Evolutionary conservation across 2,113 vertebrate genomes (phyloP).

Genomic region (Nesoenas mayeri): DNA sequence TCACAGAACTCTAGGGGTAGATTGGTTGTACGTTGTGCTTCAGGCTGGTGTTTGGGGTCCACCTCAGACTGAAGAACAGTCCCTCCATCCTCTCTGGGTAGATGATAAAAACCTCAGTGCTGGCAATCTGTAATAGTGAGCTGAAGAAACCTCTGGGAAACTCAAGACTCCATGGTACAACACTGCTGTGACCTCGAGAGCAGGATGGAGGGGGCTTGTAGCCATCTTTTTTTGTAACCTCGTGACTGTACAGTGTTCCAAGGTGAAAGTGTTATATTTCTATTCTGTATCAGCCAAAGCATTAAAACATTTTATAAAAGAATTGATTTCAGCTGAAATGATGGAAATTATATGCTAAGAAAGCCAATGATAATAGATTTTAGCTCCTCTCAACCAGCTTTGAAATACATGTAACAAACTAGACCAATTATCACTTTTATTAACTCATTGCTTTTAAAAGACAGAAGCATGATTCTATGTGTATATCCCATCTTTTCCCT

Average conservation of each 20-base stretch:
- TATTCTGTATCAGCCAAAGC: neutral
- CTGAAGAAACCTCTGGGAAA: neutral
- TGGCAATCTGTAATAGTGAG: neutral
- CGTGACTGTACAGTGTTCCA: neutral
- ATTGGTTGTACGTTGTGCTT: neutral
- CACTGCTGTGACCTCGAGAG: neutral
- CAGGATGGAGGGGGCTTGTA: neutral
- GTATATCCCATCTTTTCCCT: neutral
- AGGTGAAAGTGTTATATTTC: neutral
- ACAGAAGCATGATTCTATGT: neutral
- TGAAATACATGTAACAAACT: neutral
- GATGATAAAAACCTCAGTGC: neutral
- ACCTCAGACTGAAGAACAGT: neutral
- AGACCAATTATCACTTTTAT: neutral
- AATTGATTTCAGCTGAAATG: neutral
- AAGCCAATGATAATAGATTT: neutral
- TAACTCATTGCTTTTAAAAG: neutral
- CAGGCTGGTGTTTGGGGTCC: neutral
- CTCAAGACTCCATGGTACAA: neutral
- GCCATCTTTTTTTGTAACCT: neutral
- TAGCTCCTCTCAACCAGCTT: neutral
- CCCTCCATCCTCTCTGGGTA: neutral
- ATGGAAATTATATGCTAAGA: neutral
- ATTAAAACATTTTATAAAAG: neutral
- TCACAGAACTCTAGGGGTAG: neutral